Base-by-base conservation (phyloP, 2,888 invertebrate species). In the Baccha elongata region DNA sequence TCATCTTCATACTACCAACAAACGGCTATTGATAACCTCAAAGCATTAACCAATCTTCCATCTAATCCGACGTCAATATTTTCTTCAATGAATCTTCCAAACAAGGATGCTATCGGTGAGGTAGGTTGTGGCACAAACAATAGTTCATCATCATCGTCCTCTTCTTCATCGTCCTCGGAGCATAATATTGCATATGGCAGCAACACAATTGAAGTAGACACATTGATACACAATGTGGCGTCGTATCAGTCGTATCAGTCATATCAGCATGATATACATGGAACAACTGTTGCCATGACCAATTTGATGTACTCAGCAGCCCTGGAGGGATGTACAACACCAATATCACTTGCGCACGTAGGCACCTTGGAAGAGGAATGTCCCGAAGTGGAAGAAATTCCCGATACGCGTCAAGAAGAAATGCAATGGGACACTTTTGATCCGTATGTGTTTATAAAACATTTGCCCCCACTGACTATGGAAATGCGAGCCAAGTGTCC, bases 371-470 rank as follows among this genome's bases (percentile, higher is more conserved):
- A 84, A 10, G 86, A 87, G 23, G 87, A 87, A 55, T 86, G 86
- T 55, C 85, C 85, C 13, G 87, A 87, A 55, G 85, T 86, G 10
- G 87, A 87, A 52, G 86, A 86, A 62, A 86, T 86, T 42, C 85
- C 86, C 6, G 86, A 85, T 52, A 73, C 83, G 0, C 73, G 85
- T 32, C 85, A 86, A 71, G 86, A 87, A 13, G 87, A 87, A 46
- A 85, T 86, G 76, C 93, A 94, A 76, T 94, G 94, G 92, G 96
- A 97, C 85, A 93, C 95, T 0, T 97, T 97, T 88, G 97, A 98
- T 90, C 97, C 97, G 0, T 96, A 97, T 86, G 92, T 96, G 73
- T 98, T 98, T 90, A 98, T 98, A 84, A 97, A 97, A 89, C 97
- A 96, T 91, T 93, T 98, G 86, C 96, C 96, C 29, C 96, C 96